These are phyloP conservation scores for Acrobasis consociella DNA, from an alignment of 2,888 invertebrate genomes.

Conservation along the genomic window DNA sequence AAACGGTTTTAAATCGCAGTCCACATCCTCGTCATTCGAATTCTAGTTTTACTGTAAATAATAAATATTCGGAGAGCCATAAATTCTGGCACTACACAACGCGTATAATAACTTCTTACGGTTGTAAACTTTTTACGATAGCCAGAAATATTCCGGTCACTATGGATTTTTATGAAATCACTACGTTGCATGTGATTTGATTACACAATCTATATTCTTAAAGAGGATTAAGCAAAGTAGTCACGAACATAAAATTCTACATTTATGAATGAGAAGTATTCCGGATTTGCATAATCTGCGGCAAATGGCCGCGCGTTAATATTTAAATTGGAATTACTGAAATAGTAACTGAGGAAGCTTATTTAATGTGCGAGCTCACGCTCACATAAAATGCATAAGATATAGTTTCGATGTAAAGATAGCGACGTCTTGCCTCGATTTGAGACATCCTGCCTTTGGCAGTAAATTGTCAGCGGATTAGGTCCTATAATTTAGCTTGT, in stretches of 20 bases:
- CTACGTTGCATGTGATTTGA: conserved; percentile 37
- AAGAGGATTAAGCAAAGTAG: conserved; percentile 10
- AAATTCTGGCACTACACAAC: conserved; percentile 59
- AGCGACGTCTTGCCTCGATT: background rate
- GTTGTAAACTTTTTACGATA: conserved; percentile 69
- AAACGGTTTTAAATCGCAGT: conserved; percentile 26
- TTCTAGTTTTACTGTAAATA: conserved; percentile 30
- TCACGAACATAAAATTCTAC: conserved; percentile 16
- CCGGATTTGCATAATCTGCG: conserved; percentile 33
- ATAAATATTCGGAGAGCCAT: conserved; percentile 61
- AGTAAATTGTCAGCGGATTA: background rate
- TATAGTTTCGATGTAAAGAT: background rate
- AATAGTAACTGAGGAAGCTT: background rate
- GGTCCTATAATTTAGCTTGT: conserved; percentile 1
- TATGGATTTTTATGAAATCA: conserved; percentile 52
- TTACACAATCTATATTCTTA: conserved; percentile 25
- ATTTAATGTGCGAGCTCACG: conserved; percentile 6
- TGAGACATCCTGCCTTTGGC: background rate
- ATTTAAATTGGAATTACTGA: conserved; percentile 17
- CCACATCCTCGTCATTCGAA: conserved; percentile 25
- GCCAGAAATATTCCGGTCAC: conserved; percentile 53
- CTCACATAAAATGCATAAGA: conserved; percentile 4
- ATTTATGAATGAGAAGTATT: conserved; percentile 13
- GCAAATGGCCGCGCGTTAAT: conserved; percentile 26
- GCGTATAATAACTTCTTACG: conserved; percentile 61